Evolutionary conservation across 2,888 invertebrate species (phyloP), one percentile per base, ranked within the genome.

Genomic region (Eueremaeus valkanovi): DNA sequence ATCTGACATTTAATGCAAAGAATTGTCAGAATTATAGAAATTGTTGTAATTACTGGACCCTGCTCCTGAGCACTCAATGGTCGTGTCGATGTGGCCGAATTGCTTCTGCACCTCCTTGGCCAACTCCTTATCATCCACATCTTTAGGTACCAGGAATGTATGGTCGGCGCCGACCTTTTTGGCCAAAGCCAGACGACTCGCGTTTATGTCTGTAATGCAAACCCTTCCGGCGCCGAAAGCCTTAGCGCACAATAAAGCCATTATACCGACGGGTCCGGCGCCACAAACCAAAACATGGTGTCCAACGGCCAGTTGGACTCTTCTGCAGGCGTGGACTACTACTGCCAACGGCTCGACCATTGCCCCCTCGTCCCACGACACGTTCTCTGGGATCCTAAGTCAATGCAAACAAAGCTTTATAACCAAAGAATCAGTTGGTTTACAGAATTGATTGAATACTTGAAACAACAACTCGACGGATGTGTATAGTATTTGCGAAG

Each of bases 261-360:
- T 75, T 55, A 83, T 77, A 31, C 83, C 83, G 73, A 83, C 82
- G 6, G 83, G 93, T 3, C 95, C 95, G 1, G 92, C 91, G 24
- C 82, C 83, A 79, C 80, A 82, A 29, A 86, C 81, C 1, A 85
- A 80, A 6, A 85, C 84, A 68, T 80, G 81, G 58, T 82, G 81
- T 0, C 85, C 85, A 49, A 84, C 77, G 0, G 86, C 85, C 16
- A 98, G 88, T 1, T 42, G 24, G 27, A 45, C 27, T 42, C 45
- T 8, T 27, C 45, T 1, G 8, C 21, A 40, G 74, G 95, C 94
- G 85, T 96, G 95, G 0, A 97, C 92, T 11, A 91, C 97, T 31
- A 97, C 96, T 0, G 95, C 89, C 16, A 98, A 85, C 0, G 98
- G 97, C 83, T 98, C 97, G 79, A 96, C 84, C 0, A 98, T 83